These are phyloP conservation scores for Notechis scutatus DNA, from an alignment of 2,113 vertebrate species.

Conservation along the genomic window DNA sequence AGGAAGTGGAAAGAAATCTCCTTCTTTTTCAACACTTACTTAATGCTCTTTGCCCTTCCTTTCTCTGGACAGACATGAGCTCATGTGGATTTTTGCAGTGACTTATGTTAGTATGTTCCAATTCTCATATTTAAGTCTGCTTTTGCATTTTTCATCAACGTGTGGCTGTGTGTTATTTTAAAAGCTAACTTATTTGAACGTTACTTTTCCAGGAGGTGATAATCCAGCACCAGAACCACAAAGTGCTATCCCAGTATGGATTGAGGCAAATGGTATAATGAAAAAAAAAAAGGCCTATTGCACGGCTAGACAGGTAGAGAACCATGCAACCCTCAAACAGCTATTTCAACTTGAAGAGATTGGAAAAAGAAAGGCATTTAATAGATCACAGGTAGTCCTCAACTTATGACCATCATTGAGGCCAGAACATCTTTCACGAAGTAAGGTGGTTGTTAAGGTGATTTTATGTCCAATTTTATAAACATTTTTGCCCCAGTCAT, in stretches of 20 bases:
- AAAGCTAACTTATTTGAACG: not conserved
- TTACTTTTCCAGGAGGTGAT: not conserved
- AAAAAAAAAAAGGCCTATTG: not conserved
- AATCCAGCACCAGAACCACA: not conserved
- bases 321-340: not conserved
- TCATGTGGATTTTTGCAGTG: constrained; percentile 51
- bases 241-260: not conserved
- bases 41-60: constrained; percentile 55
- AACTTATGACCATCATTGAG: not conserved
- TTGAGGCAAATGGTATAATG: not conserved
- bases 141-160: not conserved
- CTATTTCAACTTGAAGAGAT: not conserved
- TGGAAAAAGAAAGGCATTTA: not conserved
- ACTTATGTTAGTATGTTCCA: constrained; percentile 35
- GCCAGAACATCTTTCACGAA: not conserved
- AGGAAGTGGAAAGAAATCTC: constrained; percentile 53
- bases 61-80: constrained; percentile 62
- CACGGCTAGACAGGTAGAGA: not conserved
- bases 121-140: constrained; percentile 45
- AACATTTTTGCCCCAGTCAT: not conserved
- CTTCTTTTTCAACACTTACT: constrained; percentile 68
- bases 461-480: not conserved
- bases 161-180: not conserved
- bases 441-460: not conserved
- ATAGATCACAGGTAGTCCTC: not conserved